Base-by-base conservation (phyloP, 2,888 invertebrate genomes). In the Syrphus vitripennis region DNA sequence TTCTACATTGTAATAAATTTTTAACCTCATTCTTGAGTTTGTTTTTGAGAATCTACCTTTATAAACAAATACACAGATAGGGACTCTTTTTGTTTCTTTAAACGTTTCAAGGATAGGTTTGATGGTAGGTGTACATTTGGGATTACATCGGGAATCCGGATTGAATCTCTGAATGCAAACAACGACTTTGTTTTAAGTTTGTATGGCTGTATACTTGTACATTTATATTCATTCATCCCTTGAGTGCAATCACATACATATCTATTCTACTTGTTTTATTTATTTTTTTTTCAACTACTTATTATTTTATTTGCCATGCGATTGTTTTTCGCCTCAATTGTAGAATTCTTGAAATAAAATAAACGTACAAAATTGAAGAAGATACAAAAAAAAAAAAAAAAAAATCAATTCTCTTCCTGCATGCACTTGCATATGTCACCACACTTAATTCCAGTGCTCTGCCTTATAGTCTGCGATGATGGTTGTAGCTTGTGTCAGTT, bases 401-500 rank as follows among this genome's bases (percentile, higher is more conserved):
- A 50, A 69, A 70, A 86, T 71, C 74, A 78, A 77, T 77, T 74
- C 81, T 72, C 63, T 82, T 82, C 82, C 77, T 86, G 77, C 77
- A 82, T 86, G 82, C 82, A 82, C 61, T 82, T 86, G 86, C 86
- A 86, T 82, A 82, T 86, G 82, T 74, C 82, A 86, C 77, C 74
- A 84, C 76, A 75, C 83, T 79, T 83, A 79, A 70, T 70, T 55
- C 69, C 45, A 65, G 59, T 31, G 65, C 69, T 34, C 34, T 34
- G 37, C 34, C 31, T 24, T 48, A 75, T 42, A 76, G 29, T 31
- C 48, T 57, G n/a, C n/a, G n/a, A n/a, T n/a, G n/a, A n/a, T n/a
- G 48, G 55, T 42, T 86, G 50, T 48, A 55, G 63, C 63, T 78
- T 82, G 63, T 78, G 72, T 74, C 74, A 82, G 72, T 70, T 82